Percentiles rank a stretch among this genome's conserved stretches.
Evolutionary conservation across 2,888 invertebrate genomes (phyloP).

Genomic region (Hipparchia semele): DNA sequence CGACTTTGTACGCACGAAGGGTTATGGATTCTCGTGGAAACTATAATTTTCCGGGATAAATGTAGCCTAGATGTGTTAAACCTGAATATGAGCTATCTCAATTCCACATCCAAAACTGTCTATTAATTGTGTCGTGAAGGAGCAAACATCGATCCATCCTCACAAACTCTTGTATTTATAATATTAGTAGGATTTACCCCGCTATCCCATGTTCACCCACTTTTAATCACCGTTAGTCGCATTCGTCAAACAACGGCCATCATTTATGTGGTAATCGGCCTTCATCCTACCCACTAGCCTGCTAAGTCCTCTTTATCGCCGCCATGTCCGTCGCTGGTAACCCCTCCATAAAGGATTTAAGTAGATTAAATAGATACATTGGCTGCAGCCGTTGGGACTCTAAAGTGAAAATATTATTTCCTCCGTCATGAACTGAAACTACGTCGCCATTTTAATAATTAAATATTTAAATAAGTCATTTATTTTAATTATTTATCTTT

Average conservation of each 20-base stretch:
- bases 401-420: conserved; percentile 1
- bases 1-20: too few species aligned
- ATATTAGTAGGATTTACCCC: background rate
- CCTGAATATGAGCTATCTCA: too few species aligned
- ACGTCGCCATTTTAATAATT: background rate
- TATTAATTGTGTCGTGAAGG: too few species aligned
- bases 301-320: conserved; percentile 25
- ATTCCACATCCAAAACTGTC: too few species aligned
- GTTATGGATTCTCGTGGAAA: too few species aligned
- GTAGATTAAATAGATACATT: conserved; percentile 10
- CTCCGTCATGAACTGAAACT: background rate
- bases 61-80: too few species aligned
- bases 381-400: background rate
- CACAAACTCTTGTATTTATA: too few species aligned
- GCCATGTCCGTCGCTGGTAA: conserved; percentile 26
- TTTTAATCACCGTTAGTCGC: background rate
- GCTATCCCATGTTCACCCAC: background rate
- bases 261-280: background rate
- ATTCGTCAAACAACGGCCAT: background rate
- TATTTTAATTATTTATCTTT: too few species aligned
- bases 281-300: conserved; percentile 2
- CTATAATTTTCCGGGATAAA: too few species aligned
- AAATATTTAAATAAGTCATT: too few species aligned
- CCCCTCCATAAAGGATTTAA: conserved; percentile 24
- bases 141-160: too few species aligned